Conservation (phyloP, 1,140 invertebrate species). For the Drosophila murphyi region DNA sequence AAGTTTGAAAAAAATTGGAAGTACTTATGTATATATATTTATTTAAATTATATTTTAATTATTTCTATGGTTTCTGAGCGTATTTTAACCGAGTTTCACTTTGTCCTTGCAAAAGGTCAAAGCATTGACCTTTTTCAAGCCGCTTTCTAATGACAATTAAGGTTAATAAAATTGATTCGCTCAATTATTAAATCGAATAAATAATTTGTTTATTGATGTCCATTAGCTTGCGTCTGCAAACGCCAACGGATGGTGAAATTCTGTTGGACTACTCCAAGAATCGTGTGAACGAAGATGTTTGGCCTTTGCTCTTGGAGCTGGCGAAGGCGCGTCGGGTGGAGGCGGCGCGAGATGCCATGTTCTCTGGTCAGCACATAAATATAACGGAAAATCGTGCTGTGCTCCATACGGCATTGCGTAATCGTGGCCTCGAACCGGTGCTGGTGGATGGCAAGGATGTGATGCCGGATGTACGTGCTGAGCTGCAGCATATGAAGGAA, state of each 20-base stretch:
- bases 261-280: constrained; percentile 98
- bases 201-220: constrained; percentile 33
- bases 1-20: too few relatives aligned
- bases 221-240: constrained; percentile 89
- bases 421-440: constrained; percentile 92
- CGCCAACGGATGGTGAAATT: constrained; percentile 94
- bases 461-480: constrained; percentile 96
- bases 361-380: constrained; percentile 97
- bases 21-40: too few relatives aligned
- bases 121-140: constrained; percentile 50
- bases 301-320: constrained; percentile 91
- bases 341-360: constrained; percentile 96
- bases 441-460: constrained; percentile 96
- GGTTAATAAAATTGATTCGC: constrained; percentile 61
- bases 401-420: constrained; percentile 96
- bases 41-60: constrained; percentile 2
- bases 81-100: constrained; percentile 18
- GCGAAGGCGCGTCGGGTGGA: constrained; percentile 94
- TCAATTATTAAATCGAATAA: constrained; percentile 25
- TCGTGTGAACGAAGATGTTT: constrained; percentile 91
- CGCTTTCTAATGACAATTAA: constrained; percentile 43
- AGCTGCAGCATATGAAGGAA: constrained; percentile 97
- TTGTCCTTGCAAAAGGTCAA: constrained; percentile 79
- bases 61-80: constrained; percentile 8
- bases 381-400: constrained; percentile 99